Percentiles rank a stretch among this genome's conserved stretches.
Conservation (phyloP, 2,888 invertebrate genomes). For the Iphiclides podalirius region DNA sequence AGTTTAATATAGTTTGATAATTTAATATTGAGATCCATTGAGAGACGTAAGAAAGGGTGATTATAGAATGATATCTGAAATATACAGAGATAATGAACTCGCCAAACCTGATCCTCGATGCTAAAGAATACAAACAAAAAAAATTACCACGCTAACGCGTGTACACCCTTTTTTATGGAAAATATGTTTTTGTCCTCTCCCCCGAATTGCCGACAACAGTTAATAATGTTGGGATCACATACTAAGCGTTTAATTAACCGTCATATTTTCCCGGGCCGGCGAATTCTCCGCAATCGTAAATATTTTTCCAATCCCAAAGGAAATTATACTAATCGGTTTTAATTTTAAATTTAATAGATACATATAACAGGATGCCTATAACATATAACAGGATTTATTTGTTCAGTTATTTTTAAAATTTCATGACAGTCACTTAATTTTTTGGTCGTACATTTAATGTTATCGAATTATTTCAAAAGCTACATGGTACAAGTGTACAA, state of each 20-base stretch:
- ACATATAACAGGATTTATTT: too few species aligned
- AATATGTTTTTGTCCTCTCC: constrained; percentile 12
- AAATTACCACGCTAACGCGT: neutral
- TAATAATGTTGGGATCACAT: constrained; percentile 13
- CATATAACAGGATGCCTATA: neutral
- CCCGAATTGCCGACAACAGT: constrained; percentile 7
- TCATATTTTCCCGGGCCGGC: neutral
- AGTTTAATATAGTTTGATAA: too few species aligned
- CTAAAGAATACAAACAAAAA: neutral
- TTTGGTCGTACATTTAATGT: too few species aligned
- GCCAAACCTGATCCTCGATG: neutral
- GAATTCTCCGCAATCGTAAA: neutral
- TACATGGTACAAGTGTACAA: too few species aligned
- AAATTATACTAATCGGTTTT: too few species aligned
- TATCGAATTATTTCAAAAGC: too few species aligned
- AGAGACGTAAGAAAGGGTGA: too few species aligned
- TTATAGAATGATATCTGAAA: too few species aligned
- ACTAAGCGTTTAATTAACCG: constrained; percentile 1
- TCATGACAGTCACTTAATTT: too few species aligned
- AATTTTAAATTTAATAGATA: neutral
- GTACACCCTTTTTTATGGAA: neutral
- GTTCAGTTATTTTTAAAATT: too few species aligned
- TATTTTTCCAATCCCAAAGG: neutral
- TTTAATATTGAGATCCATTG: too few species aligned
- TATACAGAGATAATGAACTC: neutral